Conservation (phyloP, 2,888 invertebrate species). For the Tholera decimalis region DNA sequence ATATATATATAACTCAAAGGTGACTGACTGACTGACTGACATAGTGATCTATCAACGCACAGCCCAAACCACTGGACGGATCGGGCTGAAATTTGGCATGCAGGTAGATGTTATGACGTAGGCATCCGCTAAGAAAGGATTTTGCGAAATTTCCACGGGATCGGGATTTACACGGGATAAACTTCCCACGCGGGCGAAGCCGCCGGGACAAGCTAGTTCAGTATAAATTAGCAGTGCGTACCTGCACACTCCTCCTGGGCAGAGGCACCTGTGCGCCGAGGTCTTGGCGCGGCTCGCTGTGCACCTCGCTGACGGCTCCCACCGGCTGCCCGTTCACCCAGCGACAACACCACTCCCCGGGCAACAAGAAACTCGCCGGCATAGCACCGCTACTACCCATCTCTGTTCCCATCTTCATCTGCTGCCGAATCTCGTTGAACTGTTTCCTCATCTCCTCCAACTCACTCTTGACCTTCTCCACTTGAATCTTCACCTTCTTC, state of each 20-base stretch:
- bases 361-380: slow-evolving; percentile 79
- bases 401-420: slow-evolving; percentile 79
- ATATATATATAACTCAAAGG: too few relatives aligned
- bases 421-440: slow-evolving; percentile 82
- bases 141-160: too few relatives aligned
- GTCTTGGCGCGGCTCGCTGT: slow-evolving; percentile 80
- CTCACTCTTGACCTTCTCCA: slow-evolving; percentile 82
- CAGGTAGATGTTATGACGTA: too few relatives aligned
- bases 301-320: slow-evolving; percentile 89
- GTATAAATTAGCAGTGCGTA: slow-evolving; percentile 41
- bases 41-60: too few relatives aligned
- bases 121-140: too few relatives aligned
- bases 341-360: slow-evolving; percentile 93
- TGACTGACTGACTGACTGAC: too few relatives aligned
- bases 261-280: slow-evolving; percentile 80
- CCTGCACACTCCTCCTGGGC: slow-evolving; percentile 85
- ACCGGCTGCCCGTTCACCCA: slow-evolving; percentile 94
- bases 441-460: slow-evolving; percentile 83
- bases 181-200: too few relatives aligned
- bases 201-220: too few relatives aligned
- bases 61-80: too few relatives aligned
- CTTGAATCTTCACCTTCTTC: slow-evolving; percentile 82
- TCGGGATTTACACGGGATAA: too few relatives aligned
- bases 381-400: slow-evolving; percentile 67
- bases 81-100: too few relatives aligned